Base-by-base conservation (phyloP, 2,888 invertebrate species). In the Dryobota labecula region DNA sequence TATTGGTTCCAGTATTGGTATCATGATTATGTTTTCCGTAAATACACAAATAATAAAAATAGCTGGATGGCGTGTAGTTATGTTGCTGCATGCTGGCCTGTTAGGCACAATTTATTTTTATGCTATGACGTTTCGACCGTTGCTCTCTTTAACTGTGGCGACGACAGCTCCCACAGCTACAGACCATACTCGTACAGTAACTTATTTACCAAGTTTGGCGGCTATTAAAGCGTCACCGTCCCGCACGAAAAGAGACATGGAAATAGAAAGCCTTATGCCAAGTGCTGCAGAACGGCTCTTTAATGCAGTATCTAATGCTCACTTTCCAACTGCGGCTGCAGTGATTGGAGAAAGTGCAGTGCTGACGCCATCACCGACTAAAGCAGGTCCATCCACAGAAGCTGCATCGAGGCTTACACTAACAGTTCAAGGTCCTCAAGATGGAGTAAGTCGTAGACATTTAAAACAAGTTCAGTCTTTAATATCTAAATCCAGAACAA, bases 241-340 rank as follows among this genome's bases (percentile, higher is more conserved):
- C n/a, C 83, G 84, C 18, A 70, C 33, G 2, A 33, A 33, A 33
- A 33, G 33, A 6, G 33, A 33, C 33, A 33, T 83, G n/a, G 89
- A 83, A 73, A 65, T 67, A 87, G 78, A 65, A 27, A n/a, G 80
- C 33, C 20, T 72, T 53, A 30, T 86, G 67, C 88, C 92, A 20
- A 91, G 88, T 58, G 86, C 84, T 33, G 86, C 91, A 30, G 88
- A 90, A 79, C 85, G 87, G 36, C 69, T 89, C 33, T 90, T 90
- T 67, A 84, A 81, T 63, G 90, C 90, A n/a, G 83, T 90, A 54
- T 87, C 90, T 13, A 90, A 94, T 83, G 83, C 83, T 2, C 92
- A 94, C 78, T 95, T 93, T 76, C 95, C 95, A 24, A 95, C 94
- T 38, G 94, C 94, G 27, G 94, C 94, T 61, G 88, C 90, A 36